phyloP scores from a whole-genome alignment of 2,888 invertebrate genomes.

The Cyaniris semiargus region DNA sequence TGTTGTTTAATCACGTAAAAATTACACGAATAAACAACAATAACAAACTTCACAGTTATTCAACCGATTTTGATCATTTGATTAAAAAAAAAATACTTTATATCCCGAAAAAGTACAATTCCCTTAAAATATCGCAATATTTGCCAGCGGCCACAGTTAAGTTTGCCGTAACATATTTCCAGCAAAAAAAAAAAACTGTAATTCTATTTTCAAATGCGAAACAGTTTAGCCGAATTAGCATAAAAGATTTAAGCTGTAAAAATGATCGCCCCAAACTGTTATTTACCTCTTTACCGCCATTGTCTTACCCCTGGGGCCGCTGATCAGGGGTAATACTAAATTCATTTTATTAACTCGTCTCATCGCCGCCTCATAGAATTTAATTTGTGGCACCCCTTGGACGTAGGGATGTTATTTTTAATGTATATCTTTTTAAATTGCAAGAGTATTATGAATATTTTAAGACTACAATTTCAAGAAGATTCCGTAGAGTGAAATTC shows the following conservation, averaged over 20 bases:
- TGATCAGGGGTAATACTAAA: constrained; percentile 67
- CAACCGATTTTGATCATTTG: too few relatives aligned
- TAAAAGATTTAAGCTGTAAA: constrained; percentile 20
- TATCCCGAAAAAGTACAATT: background rate
- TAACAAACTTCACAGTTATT: too few relatives aligned
- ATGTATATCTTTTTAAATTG: background rate
- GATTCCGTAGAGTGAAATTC: too few relatives aligned
- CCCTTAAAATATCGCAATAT: background rate
- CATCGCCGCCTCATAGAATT: constrained; percentile 76
- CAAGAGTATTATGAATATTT: too few relatives aligned
- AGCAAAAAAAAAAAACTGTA: background rate
- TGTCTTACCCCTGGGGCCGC: constrained; percentile 60
- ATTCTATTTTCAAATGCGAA: background rate
- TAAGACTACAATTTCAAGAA: too few relatives aligned
- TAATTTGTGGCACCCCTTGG: constrained; percentile 43
- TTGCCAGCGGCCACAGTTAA: background rate
- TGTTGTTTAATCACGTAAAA: too few relatives aligned
- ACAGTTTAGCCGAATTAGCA: constrained; percentile 20
- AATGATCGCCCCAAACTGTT: constrained; percentile 50
- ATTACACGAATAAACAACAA: too few relatives aligned
- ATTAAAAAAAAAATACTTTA: too few relatives aligned
- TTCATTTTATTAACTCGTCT: constrained; percentile 79
- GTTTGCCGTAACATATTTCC: background rate
- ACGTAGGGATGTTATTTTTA: constrained; percentile 38
- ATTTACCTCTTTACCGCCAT: constrained; percentile 69